A percentile compares a stretch with the other conserved stretches of the same genome.
Evolutionary conservation across 2,888 invertebrate genomes (phyloP).

Genomic region (Epicampocera succincta): DNA sequence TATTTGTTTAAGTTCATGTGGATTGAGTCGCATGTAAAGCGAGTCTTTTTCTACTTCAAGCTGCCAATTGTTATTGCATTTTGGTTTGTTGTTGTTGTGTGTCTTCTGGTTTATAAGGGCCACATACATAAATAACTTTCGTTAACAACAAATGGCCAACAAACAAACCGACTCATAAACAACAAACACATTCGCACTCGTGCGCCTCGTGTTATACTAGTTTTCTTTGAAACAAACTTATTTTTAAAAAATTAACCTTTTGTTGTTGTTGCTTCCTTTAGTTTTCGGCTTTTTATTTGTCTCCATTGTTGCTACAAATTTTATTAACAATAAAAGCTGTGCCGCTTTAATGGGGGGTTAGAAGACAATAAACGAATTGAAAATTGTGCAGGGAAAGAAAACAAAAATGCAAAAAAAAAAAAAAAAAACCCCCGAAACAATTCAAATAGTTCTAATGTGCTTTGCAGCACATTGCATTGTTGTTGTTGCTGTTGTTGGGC

Average conservation of each 20-base stretch:
- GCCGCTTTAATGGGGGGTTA: conserved; percentile 44
- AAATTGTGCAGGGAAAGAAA: conserved; percentile 1
- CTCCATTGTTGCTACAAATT: conserved; percentile 39
- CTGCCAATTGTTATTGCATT: conserved; percentile 12
- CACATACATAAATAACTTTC: conserved; percentile 65
- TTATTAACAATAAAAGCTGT: conserved; percentile 50
- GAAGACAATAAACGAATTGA: conserved; percentile 24
- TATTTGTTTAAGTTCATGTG: not conserved
- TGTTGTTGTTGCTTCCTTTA: not conserved
- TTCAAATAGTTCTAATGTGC: conserved; percentile 47
- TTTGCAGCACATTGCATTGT: conserved; percentile 32
- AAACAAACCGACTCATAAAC: not conserved
- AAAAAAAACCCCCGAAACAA: not conserved
- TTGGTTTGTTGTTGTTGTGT: conserved; percentile 9
- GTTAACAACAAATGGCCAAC: conserved; percentile 47
- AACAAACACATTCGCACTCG: conserved; percentile 5
- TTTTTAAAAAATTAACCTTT: conserved; percentile 1
- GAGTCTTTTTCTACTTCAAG: conserved; percentile 37
- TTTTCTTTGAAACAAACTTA: not conserved
- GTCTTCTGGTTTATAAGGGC: conserved; percentile 30
- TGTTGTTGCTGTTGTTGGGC: conserved; percentile 22
- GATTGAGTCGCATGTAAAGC: conserved; percentile 23
- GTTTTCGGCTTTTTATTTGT: conserved; percentile 12
- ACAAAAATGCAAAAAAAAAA: conserved; percentile 7
- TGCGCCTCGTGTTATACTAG: conserved; percentile 36